phyloP scores from a whole-genome alignment of 1,140 invertebrate genomes.

The Macrobrachium nipponense region DNA sequence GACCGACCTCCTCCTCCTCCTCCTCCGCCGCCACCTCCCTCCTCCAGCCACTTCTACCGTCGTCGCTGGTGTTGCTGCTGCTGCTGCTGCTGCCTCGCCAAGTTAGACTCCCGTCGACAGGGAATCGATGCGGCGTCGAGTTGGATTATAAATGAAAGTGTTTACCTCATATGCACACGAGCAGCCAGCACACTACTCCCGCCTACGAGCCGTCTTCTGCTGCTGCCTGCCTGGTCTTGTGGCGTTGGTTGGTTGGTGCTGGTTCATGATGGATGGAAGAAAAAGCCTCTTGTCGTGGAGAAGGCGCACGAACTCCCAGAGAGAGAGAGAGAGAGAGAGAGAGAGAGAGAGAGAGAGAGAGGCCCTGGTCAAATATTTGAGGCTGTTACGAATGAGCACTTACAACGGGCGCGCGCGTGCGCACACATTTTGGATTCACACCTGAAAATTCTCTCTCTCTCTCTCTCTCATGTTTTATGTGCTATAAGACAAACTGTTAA shows the following conservation, averaged over 20 bases:
- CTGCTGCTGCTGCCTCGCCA: slow-evolving; percentile 35
- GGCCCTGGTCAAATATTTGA: too few relatives aligned
- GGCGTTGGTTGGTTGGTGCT: not conserved
- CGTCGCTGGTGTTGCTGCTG: slow-evolving; percentile 27
- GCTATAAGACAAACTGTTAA: not conserved
- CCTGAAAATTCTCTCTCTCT: not conserved
- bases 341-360: too few relatives aligned
- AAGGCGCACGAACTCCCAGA: too few relatives aligned
- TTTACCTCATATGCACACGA: slow-evolving; percentile 55
- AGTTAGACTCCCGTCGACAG: slow-evolving; percentile 48
- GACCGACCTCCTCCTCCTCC: not conserved
- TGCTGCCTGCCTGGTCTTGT: slow-evolving; percentile 2
- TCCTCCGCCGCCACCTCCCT: not conserved
- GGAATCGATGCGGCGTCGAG: slow-evolving; percentile 55
- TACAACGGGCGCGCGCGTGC: too few relatives aligned
- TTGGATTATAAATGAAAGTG: slow-evolving; percentile 59
- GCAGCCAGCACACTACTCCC: too few relatives aligned
- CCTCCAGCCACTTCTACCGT: slow-evolving; percentile 8
- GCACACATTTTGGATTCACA: too few relatives aligned
- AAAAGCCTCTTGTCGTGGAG: not conserved
- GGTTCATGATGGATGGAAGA: slow-evolving; percentile 19
- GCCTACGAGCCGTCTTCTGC: not conserved
- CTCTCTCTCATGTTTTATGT: not conserved
- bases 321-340: too few relatives aligned
- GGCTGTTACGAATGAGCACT: too few relatives aligned